A percentile compares a stretch with the other conserved stretches of the same genome.
These are phyloP conservation scores for Helicolenus hilgendorfi DNA, from an alignment of 2,797 vertebrate species.

Conservation along the genomic window DNA sequence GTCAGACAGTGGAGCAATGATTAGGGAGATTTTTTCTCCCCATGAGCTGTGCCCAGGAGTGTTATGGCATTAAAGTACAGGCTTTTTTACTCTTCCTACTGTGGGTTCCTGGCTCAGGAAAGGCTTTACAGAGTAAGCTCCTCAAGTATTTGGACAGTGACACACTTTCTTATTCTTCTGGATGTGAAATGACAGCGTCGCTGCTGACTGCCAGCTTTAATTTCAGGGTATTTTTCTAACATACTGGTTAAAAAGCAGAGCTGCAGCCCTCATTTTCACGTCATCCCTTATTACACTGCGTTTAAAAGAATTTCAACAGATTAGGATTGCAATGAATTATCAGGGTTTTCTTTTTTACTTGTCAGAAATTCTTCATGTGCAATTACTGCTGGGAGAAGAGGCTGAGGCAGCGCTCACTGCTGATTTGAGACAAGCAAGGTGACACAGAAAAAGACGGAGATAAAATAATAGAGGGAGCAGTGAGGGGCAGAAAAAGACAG, in stretches of 20 bases:
- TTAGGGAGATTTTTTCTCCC: constrained; percentile 22
- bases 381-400: constrained; percentile 29
- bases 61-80: constrained; percentile 41
- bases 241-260: constrained; percentile 29
- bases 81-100: background rate
- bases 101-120: constrained; percentile 35
- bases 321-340: constrained; percentile 25
- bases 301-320: constrained; percentile 26
- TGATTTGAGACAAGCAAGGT: constrained; percentile 39
- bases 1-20: constrained; percentile 25
- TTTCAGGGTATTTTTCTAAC: constrained; percentile 46
- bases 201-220: constrained; percentile 47
- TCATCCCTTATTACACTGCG: constrained; percentile 11
- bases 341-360: background rate
- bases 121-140: constrained; percentile 51
- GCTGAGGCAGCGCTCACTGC: constrained; percentile 4
- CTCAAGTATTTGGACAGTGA: constrained; percentile 63
- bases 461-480: constrained; percentile 41
- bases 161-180: constrained; percentile 64
- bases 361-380: constrained; percentile 34
- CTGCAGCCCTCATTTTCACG: constrained; percentile 11
- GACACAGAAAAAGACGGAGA: constrained; percentile 18
- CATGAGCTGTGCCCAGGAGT: constrained; percentile 28
- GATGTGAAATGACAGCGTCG: constrained; percentile 49
- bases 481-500: constrained; percentile 44